Evolutionary conservation across 2,888 invertebrate species (phyloP).

Genomic region (Torymus aiolomorphi): DNA sequence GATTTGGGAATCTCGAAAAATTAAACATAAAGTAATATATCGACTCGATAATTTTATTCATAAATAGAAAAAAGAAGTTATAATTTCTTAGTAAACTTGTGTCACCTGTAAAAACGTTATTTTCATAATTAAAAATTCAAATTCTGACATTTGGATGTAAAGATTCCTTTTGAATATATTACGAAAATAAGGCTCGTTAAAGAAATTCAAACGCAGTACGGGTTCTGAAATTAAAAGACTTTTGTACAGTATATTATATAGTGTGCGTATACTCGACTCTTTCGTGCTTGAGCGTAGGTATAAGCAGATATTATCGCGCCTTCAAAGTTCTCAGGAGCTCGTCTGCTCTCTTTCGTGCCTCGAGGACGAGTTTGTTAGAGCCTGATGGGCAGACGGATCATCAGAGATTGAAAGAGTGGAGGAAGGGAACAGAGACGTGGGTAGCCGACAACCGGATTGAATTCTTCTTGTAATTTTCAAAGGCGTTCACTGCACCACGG

Average conservation of each 20-base stretch:
- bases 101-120: too few species aligned
- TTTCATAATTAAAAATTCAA: too few species aligned
- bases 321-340: slow-evolving; percentile 14
- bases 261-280: background rate
- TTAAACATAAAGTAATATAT: too few species aligned
- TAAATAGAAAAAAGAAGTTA: too few species aligned
- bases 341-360: slow-evolving; percentile 5
- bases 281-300: slow-evolving; percentile 10
- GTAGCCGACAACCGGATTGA: slow-evolving; percentile 27
- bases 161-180: too few species aligned
- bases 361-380: slow-evolving; percentile 40
- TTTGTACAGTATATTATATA: slow-evolving; percentile 4
- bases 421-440: background rate
- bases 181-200: too few species aligned
- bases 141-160: too few species aligned
- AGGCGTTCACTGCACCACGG: slow-evolving; percentile 24
- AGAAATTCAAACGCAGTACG: too few species aligned
- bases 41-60: too few species aligned
- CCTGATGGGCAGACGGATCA: background rate
- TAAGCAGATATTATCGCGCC: slow-evolving; percentile 36
- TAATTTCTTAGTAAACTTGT: too few species aligned
- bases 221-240: too few species aligned
- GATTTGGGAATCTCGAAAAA: too few species aligned
- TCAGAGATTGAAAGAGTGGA: background rate
- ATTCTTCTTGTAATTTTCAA: slow-evolving; percentile 18